A percentile compares a stretch with the other conserved stretches of the same genome.
These are phyloP conservation scores for Drosophila neonasuta DNA, from an alignment of 2,888 invertebrate genomes.

Conservation along the genomic window DNA sequence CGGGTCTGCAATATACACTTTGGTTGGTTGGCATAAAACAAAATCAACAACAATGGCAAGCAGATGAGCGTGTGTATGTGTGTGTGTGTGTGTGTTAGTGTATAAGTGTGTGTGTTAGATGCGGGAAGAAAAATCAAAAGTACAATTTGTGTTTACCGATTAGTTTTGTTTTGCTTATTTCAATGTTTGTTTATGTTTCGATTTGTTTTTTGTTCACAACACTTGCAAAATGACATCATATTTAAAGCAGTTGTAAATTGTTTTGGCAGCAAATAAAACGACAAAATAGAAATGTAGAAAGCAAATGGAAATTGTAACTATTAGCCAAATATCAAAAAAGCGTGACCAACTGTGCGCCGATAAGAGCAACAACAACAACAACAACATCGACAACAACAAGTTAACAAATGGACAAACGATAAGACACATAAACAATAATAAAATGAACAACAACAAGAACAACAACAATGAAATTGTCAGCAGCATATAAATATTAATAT, in stretches of 20 bases:
- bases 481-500: slow-evolving; percentile 54
- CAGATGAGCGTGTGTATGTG: slow-evolving; percentile 32
- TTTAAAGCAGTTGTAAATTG: slow-evolving; percentile 65
- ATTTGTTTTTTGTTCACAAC: slow-evolving; percentile 51
- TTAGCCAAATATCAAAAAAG: slow-evolving; percentile 66
- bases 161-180: slow-evolving; percentile 63
- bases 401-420: slow-evolving; percentile 28
- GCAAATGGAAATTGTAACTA: slow-evolving; percentile 57
- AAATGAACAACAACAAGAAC: slow-evolving; percentile 9
- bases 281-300: slow-evolving; percentile 23
- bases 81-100: slow-evolving; percentile 20
- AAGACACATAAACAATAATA: slow-evolving; percentile 26
- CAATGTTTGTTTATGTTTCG: slow-evolving; percentile 33
- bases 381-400: slow-evolving; percentile 26
- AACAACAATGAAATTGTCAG: slow-evolving; percentile 19
- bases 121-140: slow-evolving; percentile 52
- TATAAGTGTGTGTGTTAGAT: slow-evolving; percentile 33
- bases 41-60: slow-evolving; percentile 66
- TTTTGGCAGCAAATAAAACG: slow-evolving; percentile 68
- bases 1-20: slow-evolving; percentile 83
- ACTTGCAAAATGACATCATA: slow-evolving; percentile 74
- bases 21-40: slow-evolving; percentile 79
- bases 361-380: slow-evolving; percentile 54
- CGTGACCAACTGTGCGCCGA: slow-evolving; percentile 71
- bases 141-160: slow-evolving; percentile 64